A percentile compares a stretch with the other conserved stretches of the same genome.
Evolutionary conservation across 2,113 vertebrate species (phyloP).

Genomic region (Thunnus thynnus): DNA sequence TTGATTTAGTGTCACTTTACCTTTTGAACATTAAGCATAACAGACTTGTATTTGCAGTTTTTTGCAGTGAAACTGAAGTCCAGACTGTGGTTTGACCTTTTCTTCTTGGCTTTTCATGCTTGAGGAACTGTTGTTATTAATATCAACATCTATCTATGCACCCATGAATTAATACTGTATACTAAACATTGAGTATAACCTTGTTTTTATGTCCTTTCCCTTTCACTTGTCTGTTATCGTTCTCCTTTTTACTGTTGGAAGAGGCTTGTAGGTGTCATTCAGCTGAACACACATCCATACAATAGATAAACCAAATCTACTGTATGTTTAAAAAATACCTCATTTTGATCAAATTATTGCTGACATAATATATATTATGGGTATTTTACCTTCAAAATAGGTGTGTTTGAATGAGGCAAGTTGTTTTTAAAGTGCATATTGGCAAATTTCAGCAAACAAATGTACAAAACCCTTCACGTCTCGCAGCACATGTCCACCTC

Average conservation of each 20-base stretch:
- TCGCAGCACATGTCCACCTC: neutral
- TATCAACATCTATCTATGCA: neutral
- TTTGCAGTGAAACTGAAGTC: too few relatives aligned
- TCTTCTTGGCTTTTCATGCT: neutral
- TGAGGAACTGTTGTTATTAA: constrained; percentile 5
- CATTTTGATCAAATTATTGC: too few relatives aligned
- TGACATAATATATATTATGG: too few relatives aligned
- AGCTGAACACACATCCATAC: too few relatives aligned
- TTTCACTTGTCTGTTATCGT: neutral
- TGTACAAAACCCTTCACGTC: neutral
- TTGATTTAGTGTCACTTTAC: too few relatives aligned
- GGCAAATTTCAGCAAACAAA: neutral
- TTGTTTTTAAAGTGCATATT: too few relatives aligned
- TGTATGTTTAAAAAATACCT: too few relatives aligned
- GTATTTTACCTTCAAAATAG: too few relatives aligned
- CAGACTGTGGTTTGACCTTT: neutral
- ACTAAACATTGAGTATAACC: neutral
- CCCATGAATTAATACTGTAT: neutral
- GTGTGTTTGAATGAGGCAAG: neutral
- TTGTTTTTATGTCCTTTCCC: neutral
- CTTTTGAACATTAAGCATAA: too few relatives aligned
- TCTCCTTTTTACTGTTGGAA: neutral
- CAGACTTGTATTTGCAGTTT: too few relatives aligned
- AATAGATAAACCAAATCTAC: too few relatives aligned
- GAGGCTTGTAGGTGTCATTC: neutral